These are phyloP conservation scores for Protophormia terraenovae DNA, from an alignment of 2,888 invertebrate genomes.

Conservation along the genomic window DNA sequence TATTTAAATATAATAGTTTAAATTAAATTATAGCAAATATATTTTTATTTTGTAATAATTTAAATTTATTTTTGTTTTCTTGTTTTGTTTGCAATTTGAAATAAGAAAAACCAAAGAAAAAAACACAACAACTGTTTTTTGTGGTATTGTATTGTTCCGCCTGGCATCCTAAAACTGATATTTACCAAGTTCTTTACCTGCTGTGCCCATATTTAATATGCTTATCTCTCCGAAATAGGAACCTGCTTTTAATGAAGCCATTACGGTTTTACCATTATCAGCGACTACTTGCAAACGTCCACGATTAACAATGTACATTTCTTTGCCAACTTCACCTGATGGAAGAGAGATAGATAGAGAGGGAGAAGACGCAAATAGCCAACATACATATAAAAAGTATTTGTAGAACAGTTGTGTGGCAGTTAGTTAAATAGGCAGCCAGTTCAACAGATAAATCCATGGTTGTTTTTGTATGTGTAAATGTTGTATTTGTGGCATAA, in stretches of 20 bases:
- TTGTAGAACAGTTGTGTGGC: not conserved
- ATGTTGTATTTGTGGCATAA: not conserved
- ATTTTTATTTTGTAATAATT: not conserved
- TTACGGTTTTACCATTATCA: conserved; percentile 96
- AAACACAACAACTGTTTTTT: no score
- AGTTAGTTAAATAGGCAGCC: not conserved
- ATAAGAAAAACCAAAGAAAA: no score
- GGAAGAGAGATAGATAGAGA: no score
- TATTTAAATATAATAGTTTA: no score
- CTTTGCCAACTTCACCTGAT: conserved; percentile 98
- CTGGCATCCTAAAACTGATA: conserved; percentile 86
- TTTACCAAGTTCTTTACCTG: conserved; percentile 98
- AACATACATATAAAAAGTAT: conserved; percentile 56
- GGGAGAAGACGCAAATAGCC: not conserved
- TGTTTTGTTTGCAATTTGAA: conserved; percentile 2
- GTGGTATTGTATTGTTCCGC: conserved; percentile 75
- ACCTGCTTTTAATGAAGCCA: conserved; percentile 98
- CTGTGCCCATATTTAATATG: conserved; percentile 99
- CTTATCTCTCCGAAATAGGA: conserved; percentile 99
- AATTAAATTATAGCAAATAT: no score
- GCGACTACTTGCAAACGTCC: conserved; percentile 97
- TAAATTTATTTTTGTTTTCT: not conserved
- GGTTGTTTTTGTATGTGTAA: not conserved
- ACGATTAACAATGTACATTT: conserved; percentile 99
- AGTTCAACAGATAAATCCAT: not conserved